These are phyloP conservation scores for Tolmerus cingulatus DNA, from an alignment of 2,888 invertebrate genomes.

Conservation along the genomic window DNA sequence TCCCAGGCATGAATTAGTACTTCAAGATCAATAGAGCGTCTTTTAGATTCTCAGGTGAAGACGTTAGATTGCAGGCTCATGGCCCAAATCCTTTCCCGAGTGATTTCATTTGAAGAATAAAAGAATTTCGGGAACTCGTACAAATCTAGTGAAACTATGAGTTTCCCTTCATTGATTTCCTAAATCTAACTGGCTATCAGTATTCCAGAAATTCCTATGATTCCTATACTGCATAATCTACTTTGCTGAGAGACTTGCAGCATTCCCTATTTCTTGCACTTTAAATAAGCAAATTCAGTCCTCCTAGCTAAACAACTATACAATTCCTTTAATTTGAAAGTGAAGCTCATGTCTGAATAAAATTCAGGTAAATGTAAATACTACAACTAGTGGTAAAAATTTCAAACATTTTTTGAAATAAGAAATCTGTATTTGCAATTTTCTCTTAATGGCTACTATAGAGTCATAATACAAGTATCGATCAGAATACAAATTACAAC, in stretches of 20 bases:
- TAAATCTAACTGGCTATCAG: background rate
- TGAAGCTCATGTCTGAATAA: too few relatives aligned
- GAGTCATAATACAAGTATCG: too few relatives aligned
- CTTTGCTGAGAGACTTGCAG: too few relatives aligned
- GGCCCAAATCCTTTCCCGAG: background rate
- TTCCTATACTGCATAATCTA: background rate
- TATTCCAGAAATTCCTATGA: background rate
- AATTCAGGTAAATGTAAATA: too few relatives aligned
- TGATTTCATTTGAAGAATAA: background rate
- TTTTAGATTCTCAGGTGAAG: background rate
- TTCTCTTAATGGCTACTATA: too few relatives aligned
- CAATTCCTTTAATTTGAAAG: too few relatives aligned
- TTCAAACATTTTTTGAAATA: too few relatives aligned
- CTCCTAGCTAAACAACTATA: too few relatives aligned
- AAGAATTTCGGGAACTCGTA: background rate
- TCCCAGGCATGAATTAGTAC: constrained; percentile 9
- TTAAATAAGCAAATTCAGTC: too few relatives aligned
- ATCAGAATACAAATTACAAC: too few relatives aligned
- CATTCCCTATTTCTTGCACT: background rate
- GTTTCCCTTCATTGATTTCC: background rate
- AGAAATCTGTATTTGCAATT: too few relatives aligned
- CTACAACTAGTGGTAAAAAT: too few relatives aligned
- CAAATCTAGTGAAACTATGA: background rate
- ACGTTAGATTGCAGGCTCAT: background rate
- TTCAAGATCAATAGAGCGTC: constrained; percentile 19